These are phyloP conservation scores for Eclectus roratus DNA, from an alignment of 2,113 vertebrate genomes.

Conservation along the genomic window DNA sequence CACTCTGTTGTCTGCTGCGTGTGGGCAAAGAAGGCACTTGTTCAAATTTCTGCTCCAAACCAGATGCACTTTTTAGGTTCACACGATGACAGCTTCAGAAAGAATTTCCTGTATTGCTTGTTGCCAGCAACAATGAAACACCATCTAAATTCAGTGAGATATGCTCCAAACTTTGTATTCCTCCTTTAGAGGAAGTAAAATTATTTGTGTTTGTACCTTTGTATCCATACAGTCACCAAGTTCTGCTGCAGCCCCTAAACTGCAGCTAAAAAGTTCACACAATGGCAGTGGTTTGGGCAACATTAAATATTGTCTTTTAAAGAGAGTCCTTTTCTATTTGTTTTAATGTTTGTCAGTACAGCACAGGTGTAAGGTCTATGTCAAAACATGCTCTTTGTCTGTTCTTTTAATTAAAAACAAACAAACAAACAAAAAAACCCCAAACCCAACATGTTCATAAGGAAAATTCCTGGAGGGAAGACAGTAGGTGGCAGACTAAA, in stretches of 20 bases:
- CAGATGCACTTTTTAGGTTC: neutral
- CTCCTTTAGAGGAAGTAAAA: neutral
- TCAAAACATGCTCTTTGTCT: neutral
- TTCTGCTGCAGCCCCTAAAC: neutral
- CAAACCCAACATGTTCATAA: neutral
- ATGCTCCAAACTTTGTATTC: neutral
- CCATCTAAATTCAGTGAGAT: neutral
- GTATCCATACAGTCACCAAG: neutral
- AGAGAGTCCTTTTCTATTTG: neutral
- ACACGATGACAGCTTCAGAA: neutral
- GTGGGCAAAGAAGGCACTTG: neutral
- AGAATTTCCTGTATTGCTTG: neutral
- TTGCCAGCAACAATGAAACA: neutral
- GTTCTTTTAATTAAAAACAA: neutral
- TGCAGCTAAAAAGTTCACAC: neutral
- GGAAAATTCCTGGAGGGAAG: neutral
- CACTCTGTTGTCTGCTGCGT: neutral
- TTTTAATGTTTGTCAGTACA: neutral
- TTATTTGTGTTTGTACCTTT: neutral
- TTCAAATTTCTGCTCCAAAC: neutral
- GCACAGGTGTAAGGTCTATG: neutral
- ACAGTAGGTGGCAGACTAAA: slow-evolving; percentile 32
- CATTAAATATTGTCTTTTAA: neutral
- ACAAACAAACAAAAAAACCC: neutral
- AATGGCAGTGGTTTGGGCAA: neutral